These are phyloP conservation scores for Stenodema calcarata DNA, from an alignment of 2,888 invertebrate genomes.

Conservation along the genomic window DNA sequence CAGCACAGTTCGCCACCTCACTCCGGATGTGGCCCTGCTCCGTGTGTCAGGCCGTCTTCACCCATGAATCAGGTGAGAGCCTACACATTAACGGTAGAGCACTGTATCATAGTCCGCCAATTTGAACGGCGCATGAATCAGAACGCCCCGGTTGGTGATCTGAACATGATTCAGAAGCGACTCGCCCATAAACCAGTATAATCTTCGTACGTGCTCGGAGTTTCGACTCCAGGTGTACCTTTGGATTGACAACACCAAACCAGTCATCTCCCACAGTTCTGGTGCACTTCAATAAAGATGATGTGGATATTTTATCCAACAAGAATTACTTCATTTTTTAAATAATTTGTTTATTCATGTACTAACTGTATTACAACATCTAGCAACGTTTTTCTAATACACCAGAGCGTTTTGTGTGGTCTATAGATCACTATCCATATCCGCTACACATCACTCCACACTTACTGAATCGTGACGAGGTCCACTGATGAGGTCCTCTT, in stretches of 20 bases:
- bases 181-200: background rate
- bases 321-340: too few relatives aligned
- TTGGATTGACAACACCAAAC: background rate
- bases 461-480: too few relatives aligned
- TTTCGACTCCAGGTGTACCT: background rate
- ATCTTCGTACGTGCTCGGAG: background rate
- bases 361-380: too few relatives aligned
- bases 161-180: background rate
- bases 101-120: background rate
- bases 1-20: conserved; percentile 82
- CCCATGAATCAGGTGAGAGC: conserved; percentile 86
- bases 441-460: too few relatives aligned
- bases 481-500: too few relatives aligned
- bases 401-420: too few relatives aligned
- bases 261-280: background rate
- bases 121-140: background rate
- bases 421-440: too few relatives aligned
- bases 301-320: too few relatives aligned
- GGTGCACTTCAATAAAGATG: background rate
- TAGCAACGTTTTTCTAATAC: too few relatives aligned
- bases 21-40: conserved; percentile 96
- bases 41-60: conserved; percentile 93
- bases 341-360: too few relatives aligned
- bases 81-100: background rate
- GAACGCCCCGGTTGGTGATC: background rate